phyloP scores from a whole-genome alignment of 1,140 invertebrate species.

The Penaeus vannamei region DNA sequence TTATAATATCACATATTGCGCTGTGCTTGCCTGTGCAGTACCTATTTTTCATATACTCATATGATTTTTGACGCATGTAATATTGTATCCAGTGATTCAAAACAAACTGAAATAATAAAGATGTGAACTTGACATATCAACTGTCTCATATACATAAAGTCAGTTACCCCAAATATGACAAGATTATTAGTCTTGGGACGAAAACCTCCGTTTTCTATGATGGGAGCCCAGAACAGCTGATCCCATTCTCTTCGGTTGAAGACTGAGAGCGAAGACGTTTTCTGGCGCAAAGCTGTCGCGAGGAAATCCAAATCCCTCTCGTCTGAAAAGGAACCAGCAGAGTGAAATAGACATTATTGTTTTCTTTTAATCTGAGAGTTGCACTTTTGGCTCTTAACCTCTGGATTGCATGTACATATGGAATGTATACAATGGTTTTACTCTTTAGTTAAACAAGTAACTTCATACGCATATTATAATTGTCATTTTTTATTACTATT shows the following conservation, averaged over 20 bases:
- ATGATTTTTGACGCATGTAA: neutral
- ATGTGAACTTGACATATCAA: neutral
- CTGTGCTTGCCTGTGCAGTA: too few species aligned
- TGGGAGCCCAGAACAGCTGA: conserved; percentile 1
- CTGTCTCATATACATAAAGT: conserved; percentile 20
- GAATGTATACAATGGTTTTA: too few species aligned
- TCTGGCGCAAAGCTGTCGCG: neutral
- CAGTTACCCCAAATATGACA: neutral
- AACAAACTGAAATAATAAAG: neutral
- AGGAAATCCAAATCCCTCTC: neutral
- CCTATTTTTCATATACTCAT: neutral
- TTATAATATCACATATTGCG: too few species aligned
- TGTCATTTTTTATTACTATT: too few species aligned
- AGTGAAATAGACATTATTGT: too few species aligned
- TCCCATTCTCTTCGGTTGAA: conserved; percentile 32
- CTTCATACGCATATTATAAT: too few species aligned
- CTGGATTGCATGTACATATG: too few species aligned
- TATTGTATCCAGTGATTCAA: neutral
- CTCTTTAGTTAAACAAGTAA: too few species aligned
- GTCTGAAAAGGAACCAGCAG: neutral
- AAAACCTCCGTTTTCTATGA: conserved; percentile 1
- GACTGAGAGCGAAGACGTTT: neutral
- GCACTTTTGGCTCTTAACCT: too few species aligned
- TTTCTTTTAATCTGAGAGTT: too few species aligned
- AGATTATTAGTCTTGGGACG: neutral